phyloP scores from a whole-genome alignment of 2,113 vertebrate genomes.

The Furnarius figulus region DNA sequence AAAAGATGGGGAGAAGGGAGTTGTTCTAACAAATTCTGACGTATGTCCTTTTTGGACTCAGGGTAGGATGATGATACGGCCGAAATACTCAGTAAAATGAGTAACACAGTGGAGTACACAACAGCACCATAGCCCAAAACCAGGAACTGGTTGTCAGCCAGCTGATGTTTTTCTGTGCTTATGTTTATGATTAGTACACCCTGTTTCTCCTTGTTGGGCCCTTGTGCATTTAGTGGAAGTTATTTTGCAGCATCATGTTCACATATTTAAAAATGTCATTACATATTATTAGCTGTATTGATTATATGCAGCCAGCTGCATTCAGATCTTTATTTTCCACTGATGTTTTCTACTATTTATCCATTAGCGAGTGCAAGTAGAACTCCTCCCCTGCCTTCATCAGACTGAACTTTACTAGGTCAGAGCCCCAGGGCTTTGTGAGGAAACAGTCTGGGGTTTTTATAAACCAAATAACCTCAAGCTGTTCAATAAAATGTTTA shows the following conservation, averaged over 20 bases:
- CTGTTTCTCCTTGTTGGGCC: background rate
- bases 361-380: background rate
- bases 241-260: background rate
- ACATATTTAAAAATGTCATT: conserved; percentile 24
- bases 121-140: background rate
- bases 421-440: conserved; percentile 17
- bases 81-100: background rate
- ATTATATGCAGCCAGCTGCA: background rate
- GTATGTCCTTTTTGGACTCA: background rate
- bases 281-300: conserved; percentile 39
- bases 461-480: conserved; percentile 41
- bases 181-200: background rate
- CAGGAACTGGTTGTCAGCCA: background rate
- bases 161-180: background rate
- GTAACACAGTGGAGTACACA: background rate
- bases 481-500: conserved; percentile 33
- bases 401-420: conserved; percentile 47
- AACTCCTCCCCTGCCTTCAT: background rate
- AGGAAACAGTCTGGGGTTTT: conserved; percentile 34
- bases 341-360: conserved; percentile 14
- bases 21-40: background rate
- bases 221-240: background rate
- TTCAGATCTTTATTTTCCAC: conserved; percentile 30
- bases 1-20: background rate
- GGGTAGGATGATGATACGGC: background rate